These are phyloP conservation scores for Amazona ochrocephala DNA, from an alignment of 2,797 vertebrate species.

Conservation along the genomic window DNA sequence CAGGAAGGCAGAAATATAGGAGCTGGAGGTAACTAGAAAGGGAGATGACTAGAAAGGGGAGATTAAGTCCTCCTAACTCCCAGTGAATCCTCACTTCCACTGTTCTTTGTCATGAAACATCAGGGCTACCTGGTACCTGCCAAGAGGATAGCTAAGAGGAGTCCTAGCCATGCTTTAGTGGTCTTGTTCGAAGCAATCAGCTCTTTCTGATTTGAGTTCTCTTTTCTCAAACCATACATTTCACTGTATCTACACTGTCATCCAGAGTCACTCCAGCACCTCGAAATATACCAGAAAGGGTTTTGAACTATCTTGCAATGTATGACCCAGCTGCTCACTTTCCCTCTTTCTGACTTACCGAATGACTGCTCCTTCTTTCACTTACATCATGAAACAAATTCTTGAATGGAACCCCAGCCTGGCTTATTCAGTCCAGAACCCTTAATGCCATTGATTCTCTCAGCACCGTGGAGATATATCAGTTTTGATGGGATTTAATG, in stretches of 20 bases:
- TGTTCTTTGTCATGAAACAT: background rate
- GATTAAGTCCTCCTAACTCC: background rate
- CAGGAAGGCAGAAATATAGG: slow-evolving; percentile 8
- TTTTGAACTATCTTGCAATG: background rate
- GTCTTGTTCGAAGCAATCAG: background rate
- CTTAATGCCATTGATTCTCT: background rate
- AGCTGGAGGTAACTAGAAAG: background rate
- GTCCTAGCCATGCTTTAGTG: background rate
- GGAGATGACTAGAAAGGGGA: background rate
- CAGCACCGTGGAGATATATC: background rate
- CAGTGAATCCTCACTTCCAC: background rate
- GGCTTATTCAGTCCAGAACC: background rate
- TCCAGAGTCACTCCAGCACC: background rate
- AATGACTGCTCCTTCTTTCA: background rate
- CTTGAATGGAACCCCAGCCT: background rate
- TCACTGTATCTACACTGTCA: background rate
- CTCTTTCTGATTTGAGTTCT: background rate
- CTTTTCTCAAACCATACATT: background rate
- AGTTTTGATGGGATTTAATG: background rate
- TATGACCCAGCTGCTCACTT: background rate
- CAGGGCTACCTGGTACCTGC: background rate
- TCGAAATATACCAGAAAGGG: background rate
- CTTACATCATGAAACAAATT: background rate
- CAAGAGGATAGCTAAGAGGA: background rate
- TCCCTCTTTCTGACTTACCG: background rate